These are phyloP conservation scores for Lacerta bilineata DNA, from an alignment of 2,797 vertebrate genomes.

Conservation along the genomic window DNA sequence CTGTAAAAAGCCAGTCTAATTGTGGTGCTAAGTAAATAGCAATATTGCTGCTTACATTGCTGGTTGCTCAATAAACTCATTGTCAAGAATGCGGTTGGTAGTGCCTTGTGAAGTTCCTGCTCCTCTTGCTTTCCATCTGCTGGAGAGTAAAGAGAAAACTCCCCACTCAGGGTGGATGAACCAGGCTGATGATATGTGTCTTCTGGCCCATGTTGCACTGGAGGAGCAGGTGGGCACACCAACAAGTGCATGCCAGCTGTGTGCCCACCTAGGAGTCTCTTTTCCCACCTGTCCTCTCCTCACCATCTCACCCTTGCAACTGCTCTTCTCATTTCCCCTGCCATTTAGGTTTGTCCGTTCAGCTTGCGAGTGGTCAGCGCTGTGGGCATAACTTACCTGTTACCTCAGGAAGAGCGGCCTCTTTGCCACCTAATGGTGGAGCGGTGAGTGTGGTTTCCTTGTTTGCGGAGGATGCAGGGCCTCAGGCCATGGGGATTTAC, in stretches of 20 bases:
- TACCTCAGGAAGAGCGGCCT: slow-evolving; percentile 96
- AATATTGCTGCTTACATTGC: not conserved
- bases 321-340: accelerated
- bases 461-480: accelerated
- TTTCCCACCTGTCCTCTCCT: not conserved
- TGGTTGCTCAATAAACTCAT: not conserved
- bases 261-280: too few species aligned
- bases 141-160: not conserved
- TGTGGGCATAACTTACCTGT: slow-evolving; percentile 96
- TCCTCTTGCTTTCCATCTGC: not conserved
- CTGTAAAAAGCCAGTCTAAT: not conserved
- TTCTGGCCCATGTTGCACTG: not conserved
- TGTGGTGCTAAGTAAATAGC: not conserved
- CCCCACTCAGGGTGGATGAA: not conserved
- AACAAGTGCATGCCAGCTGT: too few species aligned
- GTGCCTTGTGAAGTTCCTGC: too few species aligned
- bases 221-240: too few species aligned
- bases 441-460: slow-evolving; percentile 81
- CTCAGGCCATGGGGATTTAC: too few species aligned
- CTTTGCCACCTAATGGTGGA: slow-evolving; percentile 96
- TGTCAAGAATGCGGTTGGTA: too few species aligned
- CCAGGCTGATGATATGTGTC: accelerated
- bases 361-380: slow-evolving; percentile 97
- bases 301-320: accelerated
- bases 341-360: slow-evolving; percentile 92